Percentiles rank a stretch among this genome's conserved stretches.
Evolutionary conservation across 2,113 vertebrate genomes (phyloP).

Genomic region (Aramus guarauna): DNA sequence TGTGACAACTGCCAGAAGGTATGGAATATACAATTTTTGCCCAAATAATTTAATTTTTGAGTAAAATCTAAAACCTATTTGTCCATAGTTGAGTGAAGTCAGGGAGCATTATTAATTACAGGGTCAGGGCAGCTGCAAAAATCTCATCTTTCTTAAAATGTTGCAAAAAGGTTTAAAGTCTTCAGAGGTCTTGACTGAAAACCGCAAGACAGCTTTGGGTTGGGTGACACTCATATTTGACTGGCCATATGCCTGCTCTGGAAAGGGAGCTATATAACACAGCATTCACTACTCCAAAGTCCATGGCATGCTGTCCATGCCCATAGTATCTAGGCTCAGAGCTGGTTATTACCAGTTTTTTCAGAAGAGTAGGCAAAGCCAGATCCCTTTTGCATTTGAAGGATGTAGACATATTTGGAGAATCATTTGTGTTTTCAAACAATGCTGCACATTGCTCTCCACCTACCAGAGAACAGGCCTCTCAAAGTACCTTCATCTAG

Average conservation of each 20-base stretch:
- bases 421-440: not conserved
- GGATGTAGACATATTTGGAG: rapidly evolving
- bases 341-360: not conserved
- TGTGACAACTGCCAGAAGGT: not conserved
- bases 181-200: not conserved
- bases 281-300: not conserved
- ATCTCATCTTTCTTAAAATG: not conserved
- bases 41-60: not conserved
- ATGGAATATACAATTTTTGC: not conserved
- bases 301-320: not conserved
- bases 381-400: not conserved
- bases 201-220: not conserved
- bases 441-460: not conserved
- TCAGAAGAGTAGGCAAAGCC: not conserved
- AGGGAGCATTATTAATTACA: not conserved
- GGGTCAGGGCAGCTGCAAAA: not conserved
- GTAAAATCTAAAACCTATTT: not conserved
- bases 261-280: not conserved
- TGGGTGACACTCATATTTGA: not conserved
- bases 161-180: not conserved
- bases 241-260: not conserved
- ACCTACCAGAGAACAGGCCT: not conserved
- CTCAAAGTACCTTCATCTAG: not conserved
- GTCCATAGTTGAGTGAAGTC: rapidly evolving
- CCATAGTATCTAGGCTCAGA: not conserved